These are phyloP conservation scores for Cephus rjabovi DNA, from an alignment of 2,888 invertebrate genomes.

Conservation along the genomic window DNA sequence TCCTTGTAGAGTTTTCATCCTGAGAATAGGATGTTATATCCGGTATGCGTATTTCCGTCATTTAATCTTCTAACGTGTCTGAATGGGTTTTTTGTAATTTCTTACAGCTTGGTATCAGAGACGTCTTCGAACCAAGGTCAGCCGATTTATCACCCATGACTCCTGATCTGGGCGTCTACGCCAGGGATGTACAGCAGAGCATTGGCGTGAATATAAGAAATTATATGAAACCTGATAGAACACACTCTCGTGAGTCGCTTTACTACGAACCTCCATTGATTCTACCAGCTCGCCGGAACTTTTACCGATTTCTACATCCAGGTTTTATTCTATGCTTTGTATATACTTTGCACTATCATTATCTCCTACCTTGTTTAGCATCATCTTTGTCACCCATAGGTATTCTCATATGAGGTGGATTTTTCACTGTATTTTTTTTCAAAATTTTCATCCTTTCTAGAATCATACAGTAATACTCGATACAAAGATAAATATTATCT, in stretches of 20 bases:
- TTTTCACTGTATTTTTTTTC: neutral
- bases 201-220: slow-evolving; percentile 86
- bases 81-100: neutral
- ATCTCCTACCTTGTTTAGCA: neutral
- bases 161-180: slow-evolving; percentile 79
- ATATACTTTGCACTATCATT: slow-evolving; percentile 36
- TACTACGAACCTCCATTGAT: slow-evolving; percentile 32
- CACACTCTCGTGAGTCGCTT: slow-evolving; percentile 49
- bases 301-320: slow-evolving; percentile 49
- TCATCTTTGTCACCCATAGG: neutral
- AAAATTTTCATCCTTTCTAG: neutral
- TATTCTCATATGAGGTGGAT: neutral
- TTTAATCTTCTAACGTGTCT: neutral
- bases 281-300: slow-evolving; percentile 43
- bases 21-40: neutral
- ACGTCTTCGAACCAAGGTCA: slow-evolving; percentile 84
- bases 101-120: slow-evolving; percentile 78
- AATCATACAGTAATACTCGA: neutral
- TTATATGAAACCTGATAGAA: slow-evolving; percentile 72
- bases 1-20: neutral
- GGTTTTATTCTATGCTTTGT: slow-evolving; percentile 39
- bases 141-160: slow-evolving; percentile 86
- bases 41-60: neutral
- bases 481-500: neutral
- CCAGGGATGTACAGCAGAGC: slow-evolving; percentile 85